Evolutionary conservation across 2,888 invertebrate genomes (phyloP), one percentile per base, ranked within the genome.

Genomic region (Ormyrus labotus): DNA sequence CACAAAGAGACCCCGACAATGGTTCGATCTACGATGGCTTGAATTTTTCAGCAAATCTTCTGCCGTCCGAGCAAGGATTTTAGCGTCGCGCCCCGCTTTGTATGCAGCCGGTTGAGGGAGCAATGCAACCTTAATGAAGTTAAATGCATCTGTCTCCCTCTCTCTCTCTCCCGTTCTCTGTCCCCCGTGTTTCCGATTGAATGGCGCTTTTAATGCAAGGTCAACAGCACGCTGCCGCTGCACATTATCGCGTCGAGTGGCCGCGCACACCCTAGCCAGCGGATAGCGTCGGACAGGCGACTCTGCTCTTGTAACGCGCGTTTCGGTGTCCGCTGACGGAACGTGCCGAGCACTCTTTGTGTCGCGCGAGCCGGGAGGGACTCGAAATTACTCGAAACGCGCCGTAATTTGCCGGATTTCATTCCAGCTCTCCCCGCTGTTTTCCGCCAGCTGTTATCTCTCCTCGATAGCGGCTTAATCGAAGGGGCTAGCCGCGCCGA

Each of bases 221-320:
- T 88, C 87, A 88, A 88, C 86, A 87, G 85, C 87, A 88, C 85
- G 19, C 83, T 80, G 84, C 81, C 85, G 85, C 85, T 86, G 85
- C 86, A 85, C 84, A 86, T 86, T 87, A 88, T 86, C 84, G 79
- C 81, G 78, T 55, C 68, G 53, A 45, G 13, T 47, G 51, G 13
- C 10, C 13, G 34, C 34, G 34, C 34, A 34, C 34, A 34, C 34
- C 34, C 34, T 34, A 34, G 34, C 34, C 34, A 34, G 34, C 34
- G 34, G 34, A 34, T 34, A 34, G 34, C 34, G 34, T 34, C 34
- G 34, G 34, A 4, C 34, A 34, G 19, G 19, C 34, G 4, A 4
- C 34, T 34, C 34, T 4, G 34, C 61, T 13, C 63, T 11, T 48
- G 58, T n/a, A 4, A 19, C 47, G 34, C 34, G 34, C 34, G 47